These are phyloP conservation scores for Gymnocephalus cernua DNA, from an alignment of 2,113 vertebrate species.

Conservation along the genomic window DNA sequence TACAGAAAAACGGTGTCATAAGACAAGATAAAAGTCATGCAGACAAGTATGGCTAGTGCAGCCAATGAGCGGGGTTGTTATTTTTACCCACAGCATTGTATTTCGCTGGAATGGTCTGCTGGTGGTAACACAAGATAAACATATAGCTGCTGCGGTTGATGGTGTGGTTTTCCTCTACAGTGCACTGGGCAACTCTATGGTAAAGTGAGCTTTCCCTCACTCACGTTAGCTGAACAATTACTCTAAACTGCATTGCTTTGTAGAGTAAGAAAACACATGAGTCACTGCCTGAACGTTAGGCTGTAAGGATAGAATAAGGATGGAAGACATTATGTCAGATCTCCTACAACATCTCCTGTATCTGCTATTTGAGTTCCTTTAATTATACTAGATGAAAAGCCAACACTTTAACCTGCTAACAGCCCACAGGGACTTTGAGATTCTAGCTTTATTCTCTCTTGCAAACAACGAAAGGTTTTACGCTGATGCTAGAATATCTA, in stretches of 20 bases:
- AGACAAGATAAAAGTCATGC: not conserved
- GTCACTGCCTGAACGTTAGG: not conserved
- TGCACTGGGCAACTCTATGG: not conserved
- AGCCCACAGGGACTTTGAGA: slow-evolving; percentile 2
- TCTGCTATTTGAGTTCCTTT: not conserved
- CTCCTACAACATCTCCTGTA: not conserved
- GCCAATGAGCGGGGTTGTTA: not conserved
- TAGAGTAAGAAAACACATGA: not conserved
- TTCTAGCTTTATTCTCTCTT: not conserved
- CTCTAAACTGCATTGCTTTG: not conserved
- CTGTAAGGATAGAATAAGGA: not conserved
- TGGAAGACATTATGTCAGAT: not conserved
- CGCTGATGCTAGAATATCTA: not conserved
- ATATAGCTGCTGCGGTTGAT: not conserved
- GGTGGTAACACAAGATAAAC: not conserved
- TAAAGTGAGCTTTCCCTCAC: too few species aligned
- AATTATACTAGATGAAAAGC: not conserved
- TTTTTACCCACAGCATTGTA: slow-evolving; percentile 6
- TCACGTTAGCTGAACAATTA: not conserved
- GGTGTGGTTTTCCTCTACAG: not conserved
- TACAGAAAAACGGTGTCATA: not conserved
- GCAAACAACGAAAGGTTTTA: not conserved
- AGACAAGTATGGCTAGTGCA: not conserved
- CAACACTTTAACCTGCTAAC: slow-evolving; percentile 16
- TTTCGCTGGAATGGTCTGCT: not conserved